These are phyloP conservation scores for Caenorhabditis tropicalis DNA, from an alignment of 1,140 invertebrate genomes.

Conservation along the genomic window DNA sequence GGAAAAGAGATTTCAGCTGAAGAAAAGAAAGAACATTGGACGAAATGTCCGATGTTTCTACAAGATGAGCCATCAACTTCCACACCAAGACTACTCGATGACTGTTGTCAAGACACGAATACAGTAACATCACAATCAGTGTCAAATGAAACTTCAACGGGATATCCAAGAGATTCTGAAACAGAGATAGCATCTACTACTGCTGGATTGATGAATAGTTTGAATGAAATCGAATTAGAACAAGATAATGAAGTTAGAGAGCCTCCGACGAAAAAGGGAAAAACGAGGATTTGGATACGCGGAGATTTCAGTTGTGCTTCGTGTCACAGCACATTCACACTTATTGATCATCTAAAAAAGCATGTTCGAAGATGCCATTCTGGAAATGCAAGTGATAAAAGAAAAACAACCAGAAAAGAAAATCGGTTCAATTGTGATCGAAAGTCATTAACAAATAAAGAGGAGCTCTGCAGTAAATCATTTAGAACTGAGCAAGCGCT, in stretches of 20 bases:
- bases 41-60: neutral
- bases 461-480: constrained; percentile 51
- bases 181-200: too few species aligned
- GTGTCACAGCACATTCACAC: neutral
- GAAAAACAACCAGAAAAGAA: neutral
- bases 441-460: neutral
- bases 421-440: neutral
- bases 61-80: neutral
- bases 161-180: neutral
- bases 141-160: neutral
- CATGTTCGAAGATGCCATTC: neutral
- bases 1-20: neutral
- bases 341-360: neutral
- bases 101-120: neutral
- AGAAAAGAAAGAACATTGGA: neutral
- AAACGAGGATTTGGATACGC: neutral
- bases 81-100: neutral
- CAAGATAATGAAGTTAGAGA: neutral
- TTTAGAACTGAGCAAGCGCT: constrained; percentile 58
- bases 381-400: neutral
- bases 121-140: neutral
- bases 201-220: neutral
- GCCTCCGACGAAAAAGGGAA: neutral
- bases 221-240: neutral
- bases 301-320: neutral